Conservation (phyloP, 2,797 vertebrate genomes). For the Siniperca undulata region DNA sequence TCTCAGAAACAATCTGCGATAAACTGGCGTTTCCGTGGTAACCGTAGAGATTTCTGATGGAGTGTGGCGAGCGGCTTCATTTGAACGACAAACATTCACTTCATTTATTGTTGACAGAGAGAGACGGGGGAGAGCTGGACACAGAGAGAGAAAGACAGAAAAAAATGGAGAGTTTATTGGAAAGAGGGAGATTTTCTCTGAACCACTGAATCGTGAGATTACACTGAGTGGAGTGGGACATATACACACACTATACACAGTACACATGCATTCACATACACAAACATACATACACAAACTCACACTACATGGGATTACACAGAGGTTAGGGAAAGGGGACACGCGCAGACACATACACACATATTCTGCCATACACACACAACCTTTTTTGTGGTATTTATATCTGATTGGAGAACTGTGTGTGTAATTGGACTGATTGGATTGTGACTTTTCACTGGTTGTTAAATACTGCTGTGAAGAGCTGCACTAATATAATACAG, state of each 20-base stretch:
- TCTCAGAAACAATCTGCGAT: conserved; percentile 47
- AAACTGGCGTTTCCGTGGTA: conserved; percentile 58
- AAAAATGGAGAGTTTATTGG: conserved; percentile 79
- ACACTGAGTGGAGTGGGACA: conserved; percentile 75
- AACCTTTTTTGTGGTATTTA: not conserved
- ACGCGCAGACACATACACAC: not conserved
- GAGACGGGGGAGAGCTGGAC: conserved; percentile 34
- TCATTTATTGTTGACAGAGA: conserved; percentile 69
- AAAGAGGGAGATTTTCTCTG: conserved; percentile 85
- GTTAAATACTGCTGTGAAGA: conserved; percentile 22
- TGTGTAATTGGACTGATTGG: conserved; percentile 8
- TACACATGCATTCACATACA: conserved; percentile 24
- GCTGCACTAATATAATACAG: conserved; percentile 8
- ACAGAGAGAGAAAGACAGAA: conserved; percentile 41
- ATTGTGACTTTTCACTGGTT: conserved; percentile 8
- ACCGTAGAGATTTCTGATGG: conserved; percentile 49
- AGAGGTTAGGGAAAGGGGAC: conserved; percentile 9
- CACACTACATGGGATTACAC: conserved; percentile 42
- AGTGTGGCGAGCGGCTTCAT: conserved; percentile 60
- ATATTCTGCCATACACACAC: conserved; percentile 2
- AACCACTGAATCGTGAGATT: conserved; percentile 88
- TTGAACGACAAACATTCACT: conserved; percentile 69
- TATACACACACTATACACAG: conserved; percentile 34
- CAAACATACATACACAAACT: conserved; percentile 28
- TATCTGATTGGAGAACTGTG: conserved; percentile 11